Evolutionary conservation across 1,140 invertebrate genomes (phyloP), one percentile per base, ranked within the genome.

Genomic region (Hycleus phaleratus): DNA sequence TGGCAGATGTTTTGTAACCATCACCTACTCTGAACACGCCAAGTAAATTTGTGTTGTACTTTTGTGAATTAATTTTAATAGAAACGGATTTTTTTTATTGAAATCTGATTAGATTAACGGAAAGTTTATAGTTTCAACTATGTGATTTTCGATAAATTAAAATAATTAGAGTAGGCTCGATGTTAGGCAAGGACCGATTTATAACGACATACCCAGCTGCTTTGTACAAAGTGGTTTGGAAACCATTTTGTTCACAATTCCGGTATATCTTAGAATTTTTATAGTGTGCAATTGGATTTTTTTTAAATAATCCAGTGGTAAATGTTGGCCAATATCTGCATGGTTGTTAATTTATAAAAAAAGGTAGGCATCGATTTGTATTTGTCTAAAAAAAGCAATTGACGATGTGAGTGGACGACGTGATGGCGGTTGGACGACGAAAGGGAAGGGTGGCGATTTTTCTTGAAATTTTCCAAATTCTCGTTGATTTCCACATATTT

Each of bases 1-100:
- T 73, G 68, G 70, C 71, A 74, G 70, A 74, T 74, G 72, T 72
- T 74, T 74, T 69, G 63, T 63, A 66, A 61, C 61, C 49, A 48
- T 44, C 40, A 49, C 45, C 58, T 66, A 66, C 46, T 51, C 11
- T 42, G 62, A 48, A 49, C 61, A 66, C 61, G 59, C 62, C 46
- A 49, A 43, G 47, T 39, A 47, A 46, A 58, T 52, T 58, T 12
- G 26, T 44, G 49, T 59, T 26, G 10, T 32, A 58, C 40, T 46
- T 62, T 62, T 8, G 26, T 44, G 49, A 55, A 38, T 11, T 32
- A 58, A n/a, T 51, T 62, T 62, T 49, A 55, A 32, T 32, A 32
- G 7, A 32, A 32, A 5, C 32, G 38, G 18, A 62, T 42, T 60
- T 61, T 56, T 65, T 67, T 65, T 40, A 60, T 42, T 32, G 47